A percentile compares a stretch with the other conserved stretches of the same genome.
Conservation (phyloP, 2,888 invertebrate species). For the Cinara cedri region DNA sequence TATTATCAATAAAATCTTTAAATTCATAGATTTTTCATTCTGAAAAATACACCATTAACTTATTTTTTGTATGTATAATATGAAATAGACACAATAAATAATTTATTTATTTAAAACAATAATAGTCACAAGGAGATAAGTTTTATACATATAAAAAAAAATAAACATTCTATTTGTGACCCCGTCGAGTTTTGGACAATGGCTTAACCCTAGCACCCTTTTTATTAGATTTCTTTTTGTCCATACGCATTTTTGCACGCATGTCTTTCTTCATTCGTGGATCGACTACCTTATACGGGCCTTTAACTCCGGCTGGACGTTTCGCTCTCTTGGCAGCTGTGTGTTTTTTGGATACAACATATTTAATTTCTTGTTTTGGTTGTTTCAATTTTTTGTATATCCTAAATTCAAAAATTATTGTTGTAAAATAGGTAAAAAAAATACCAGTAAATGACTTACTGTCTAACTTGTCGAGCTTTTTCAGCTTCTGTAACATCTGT, state of each 20-base stretch:
- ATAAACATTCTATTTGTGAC: conserved; percentile 35
- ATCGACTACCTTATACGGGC: conserved; percentile 94
- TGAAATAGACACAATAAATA: background rate
- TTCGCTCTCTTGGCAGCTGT: conserved; percentile 76
- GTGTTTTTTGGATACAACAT: conserved; percentile 92
- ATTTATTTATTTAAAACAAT: conserved; percentile 14
- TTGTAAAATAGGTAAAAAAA: conserved; percentile 6
- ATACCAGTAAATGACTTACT: conserved; percentile 67
- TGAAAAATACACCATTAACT: no score
- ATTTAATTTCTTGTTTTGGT: conserved; percentile 85
- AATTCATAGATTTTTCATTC: no score
- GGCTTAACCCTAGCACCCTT: conserved; percentile 58
- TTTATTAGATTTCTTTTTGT: conserved; percentile 68
- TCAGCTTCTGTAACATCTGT: conserved; percentile 89
- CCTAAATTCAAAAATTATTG: conserved; percentile 64
- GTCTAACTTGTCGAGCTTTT: conserved; percentile 89
- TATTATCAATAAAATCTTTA: no score
- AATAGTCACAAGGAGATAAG: background rate
- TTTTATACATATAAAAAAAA: conserved; percentile 20
- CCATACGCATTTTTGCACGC: conserved; percentile 69
- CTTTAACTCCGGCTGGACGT: conserved; percentile 87
- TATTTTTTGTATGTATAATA: no score
- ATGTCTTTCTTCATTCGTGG: conserved; percentile 94
- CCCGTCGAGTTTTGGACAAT: conserved; percentile 31
- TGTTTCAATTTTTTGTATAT: conserved; percentile 89